Conservation (phyloP, 2,113 vertebrate species). For the Natator depressus region DNA sequence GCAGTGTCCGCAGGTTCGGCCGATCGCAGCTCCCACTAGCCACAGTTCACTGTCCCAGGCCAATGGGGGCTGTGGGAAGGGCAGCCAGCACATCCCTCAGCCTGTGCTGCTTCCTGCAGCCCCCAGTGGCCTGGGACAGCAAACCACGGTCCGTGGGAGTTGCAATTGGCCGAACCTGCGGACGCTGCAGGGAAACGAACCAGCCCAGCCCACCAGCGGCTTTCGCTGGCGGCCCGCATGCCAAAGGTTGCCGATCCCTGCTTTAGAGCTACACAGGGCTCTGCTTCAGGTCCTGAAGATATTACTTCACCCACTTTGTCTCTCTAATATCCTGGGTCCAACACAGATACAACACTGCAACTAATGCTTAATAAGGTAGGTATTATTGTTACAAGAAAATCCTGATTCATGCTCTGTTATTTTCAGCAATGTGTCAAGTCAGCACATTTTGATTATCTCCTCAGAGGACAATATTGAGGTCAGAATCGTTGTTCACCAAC, state of each 20-base stretch:
- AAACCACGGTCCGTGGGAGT: too few relatives aligned
- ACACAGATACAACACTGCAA: background rate
- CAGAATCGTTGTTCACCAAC: background rate
- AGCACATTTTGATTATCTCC: background rate
- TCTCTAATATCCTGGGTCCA: background rate
- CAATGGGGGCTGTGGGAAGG: too few relatives aligned
- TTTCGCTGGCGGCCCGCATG: too few relatives aligned
- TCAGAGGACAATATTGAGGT: background rate
- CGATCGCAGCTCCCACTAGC: too few relatives aligned
- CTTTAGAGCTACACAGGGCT: background rate
- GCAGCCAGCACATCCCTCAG: too few relatives aligned
- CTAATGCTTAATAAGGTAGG: background rate
- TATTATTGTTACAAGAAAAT: background rate
- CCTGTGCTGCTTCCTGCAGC: too few relatives aligned
- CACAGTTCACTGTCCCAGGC: too few relatives aligned
- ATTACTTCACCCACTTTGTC: background rate
- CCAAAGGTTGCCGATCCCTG: background rate
- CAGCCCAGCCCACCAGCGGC: too few relatives aligned
- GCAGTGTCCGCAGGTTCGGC: too few relatives aligned
- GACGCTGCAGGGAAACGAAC: too few relatives aligned
- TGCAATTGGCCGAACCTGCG: too few relatives aligned
- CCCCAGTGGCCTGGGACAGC: too few relatives aligned
- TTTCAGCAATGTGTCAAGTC: background rate
- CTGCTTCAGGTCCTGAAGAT: background rate
- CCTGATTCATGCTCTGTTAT: background rate